A percentile compares a stretch with the other conserved stretches of the same genome.
Evolutionary conservation across 2,797 vertebrate genomes (phyloP).

Genomic region (Pangasius sanitwongsei): DNA sequence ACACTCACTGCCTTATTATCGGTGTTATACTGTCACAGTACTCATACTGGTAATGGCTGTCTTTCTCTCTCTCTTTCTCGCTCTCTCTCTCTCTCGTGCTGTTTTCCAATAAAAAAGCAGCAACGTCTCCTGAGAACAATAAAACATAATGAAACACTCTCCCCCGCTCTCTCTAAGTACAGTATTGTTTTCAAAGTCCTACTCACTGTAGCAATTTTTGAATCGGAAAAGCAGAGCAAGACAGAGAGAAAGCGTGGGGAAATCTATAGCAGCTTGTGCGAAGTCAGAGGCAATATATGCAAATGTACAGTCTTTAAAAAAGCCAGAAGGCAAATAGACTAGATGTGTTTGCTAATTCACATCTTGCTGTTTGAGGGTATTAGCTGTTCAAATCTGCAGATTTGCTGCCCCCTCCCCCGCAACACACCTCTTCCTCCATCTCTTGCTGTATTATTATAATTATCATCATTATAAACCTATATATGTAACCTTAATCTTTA

Average conservation of each 20-base stretch:
- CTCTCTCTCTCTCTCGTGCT: neutral
- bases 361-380: slow-evolving; percentile 1
- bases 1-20: slow-evolving; percentile 43
- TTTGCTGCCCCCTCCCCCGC: neutral
- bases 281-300: slow-evolving; percentile 40
- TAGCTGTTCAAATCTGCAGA: slow-evolving; percentile 32
- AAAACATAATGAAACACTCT: slow-evolving; percentile 48
- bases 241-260: slow-evolving; percentile 33
- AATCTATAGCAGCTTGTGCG: slow-evolving; percentile 33
- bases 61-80: neutral
- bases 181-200: slow-evolving; percentile 49
- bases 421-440: neutral
- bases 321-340: slow-evolving; percentile 33
- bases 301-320: slow-evolving; percentile 1
- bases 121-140: slow-evolving; percentile 44
- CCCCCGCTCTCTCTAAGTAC: slow-evolving; percentile 25
- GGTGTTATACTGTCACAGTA: slow-evolving; percentile 49
- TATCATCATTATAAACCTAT: neutral
- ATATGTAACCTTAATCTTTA: neutral
- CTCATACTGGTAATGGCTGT: slow-evolving; percentile 39
- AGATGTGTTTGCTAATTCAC: slow-evolving; percentile 29
- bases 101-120: slow-evolving; percentile 8
- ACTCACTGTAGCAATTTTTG: slow-evolving; percentile 27
- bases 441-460: neutral
- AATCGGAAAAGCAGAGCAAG: slow-evolving; percentile 16